These are phyloP conservation scores for Phoxinus dragarum DNA, from an alignment of 2,797 vertebrate genomes.

Conservation along the genomic window DNA sequence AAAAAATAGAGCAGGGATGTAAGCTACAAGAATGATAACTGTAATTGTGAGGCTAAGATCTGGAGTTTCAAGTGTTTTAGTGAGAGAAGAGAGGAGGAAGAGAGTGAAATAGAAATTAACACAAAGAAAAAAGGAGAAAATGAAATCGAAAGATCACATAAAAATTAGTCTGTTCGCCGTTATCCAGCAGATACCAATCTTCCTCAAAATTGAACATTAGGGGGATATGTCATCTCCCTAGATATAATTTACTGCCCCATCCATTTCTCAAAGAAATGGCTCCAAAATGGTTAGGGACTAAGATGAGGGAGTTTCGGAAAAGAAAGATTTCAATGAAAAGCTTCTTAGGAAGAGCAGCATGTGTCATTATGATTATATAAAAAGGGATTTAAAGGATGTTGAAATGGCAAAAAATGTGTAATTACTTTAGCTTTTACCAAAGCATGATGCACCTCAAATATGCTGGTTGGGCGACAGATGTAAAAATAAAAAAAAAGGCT, in stretches of 20 bases:
- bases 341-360: slow-evolving; percentile 28
- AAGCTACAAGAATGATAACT: neutral
- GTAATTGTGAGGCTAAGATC: slow-evolving; percentile 8
- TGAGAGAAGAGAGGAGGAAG: slow-evolving; percentile 50
- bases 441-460: slow-evolving; percentile 12
- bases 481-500: slow-evolving; percentile 17
- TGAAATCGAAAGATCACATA: slow-evolving; percentile 60
- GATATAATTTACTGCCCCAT: slow-evolving; percentile 69
- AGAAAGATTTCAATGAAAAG: slow-evolving; percentile 32
- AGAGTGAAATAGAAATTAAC: slow-evolving; percentile 48
- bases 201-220: slow-evolving; percentile 72
- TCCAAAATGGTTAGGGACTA: slow-evolving; percentile 65
- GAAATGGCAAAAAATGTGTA: slow-evolving; percentile 37
- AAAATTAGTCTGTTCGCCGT: slow-evolving; percentile 49
- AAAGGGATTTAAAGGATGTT: slow-evolving; percentile 43
- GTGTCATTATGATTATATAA: slow-evolving; percentile 40
- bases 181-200: slow-evolving; percentile 66
- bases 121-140: slow-evolving; percentile 43
- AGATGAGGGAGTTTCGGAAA: slow-evolving; percentile 22
- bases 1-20: slow-evolving; percentile 2
- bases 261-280: slow-evolving; percentile 59
- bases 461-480: slow-evolving; percentile 27
- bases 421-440: slow-evolving; percentile 52
- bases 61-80: slow-evolving; percentile 42
- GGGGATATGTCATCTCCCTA: slow-evolving; percentile 74